phyloP scores from a whole-genome alignment of 2,797 vertebrate species.

The Pelobates cultripes region DNA sequence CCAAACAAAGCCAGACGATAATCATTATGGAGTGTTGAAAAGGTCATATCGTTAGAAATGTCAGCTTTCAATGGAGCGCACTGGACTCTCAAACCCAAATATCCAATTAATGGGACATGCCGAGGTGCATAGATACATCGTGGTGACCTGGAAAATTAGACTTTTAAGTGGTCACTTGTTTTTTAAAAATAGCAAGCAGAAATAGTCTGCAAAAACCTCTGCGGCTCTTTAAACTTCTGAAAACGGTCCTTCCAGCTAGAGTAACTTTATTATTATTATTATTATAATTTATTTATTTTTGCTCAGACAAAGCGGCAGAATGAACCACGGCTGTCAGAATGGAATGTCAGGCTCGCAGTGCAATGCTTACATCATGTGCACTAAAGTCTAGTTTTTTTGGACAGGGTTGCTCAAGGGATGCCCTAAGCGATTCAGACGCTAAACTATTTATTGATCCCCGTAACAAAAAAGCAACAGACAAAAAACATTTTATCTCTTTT shows the following conservation, averaged over 20 bases:
- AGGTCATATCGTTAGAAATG: slow-evolving; percentile 99
- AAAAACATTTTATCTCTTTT: background rate
- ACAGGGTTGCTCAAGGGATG: background rate
- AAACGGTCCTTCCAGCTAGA: slow-evolving; percentile 60
- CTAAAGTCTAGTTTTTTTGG: slow-evolving; percentile 2
- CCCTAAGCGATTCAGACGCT: background rate
- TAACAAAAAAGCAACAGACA: background rate
- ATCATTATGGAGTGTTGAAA: slow-evolving; percentile 99
- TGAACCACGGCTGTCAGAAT: background rate
- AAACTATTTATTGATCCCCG: slow-evolving; percentile 3
- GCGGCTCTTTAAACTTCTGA: slow-evolving; percentile 60
- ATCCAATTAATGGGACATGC: slow-evolving; percentile 96
- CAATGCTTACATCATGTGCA: background rate
- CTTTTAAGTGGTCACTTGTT: slow-evolving; percentile 66
- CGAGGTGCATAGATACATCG: slow-evolving; percentile 75
- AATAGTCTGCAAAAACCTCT: slow-evolving; percentile 64
- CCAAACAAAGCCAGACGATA: slow-evolving; percentile 91
- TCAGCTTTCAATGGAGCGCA: slow-evolving; percentile 94
- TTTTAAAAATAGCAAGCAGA: slow-evolving; percentile 66
- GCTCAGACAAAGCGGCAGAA: background rate
- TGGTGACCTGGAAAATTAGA: slow-evolving; percentile 73
- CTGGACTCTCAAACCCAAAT: slow-evolving; percentile 82
- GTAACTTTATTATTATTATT: background rate
- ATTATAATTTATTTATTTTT: no score
- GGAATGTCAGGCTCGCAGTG: background rate